Percentiles rank a stretch among this genome's conserved stretches.
Evolutionary conservation across 1,140 invertebrate species (phyloP).

Genomic region (Hyposmocoma kahamanoa): DNA sequence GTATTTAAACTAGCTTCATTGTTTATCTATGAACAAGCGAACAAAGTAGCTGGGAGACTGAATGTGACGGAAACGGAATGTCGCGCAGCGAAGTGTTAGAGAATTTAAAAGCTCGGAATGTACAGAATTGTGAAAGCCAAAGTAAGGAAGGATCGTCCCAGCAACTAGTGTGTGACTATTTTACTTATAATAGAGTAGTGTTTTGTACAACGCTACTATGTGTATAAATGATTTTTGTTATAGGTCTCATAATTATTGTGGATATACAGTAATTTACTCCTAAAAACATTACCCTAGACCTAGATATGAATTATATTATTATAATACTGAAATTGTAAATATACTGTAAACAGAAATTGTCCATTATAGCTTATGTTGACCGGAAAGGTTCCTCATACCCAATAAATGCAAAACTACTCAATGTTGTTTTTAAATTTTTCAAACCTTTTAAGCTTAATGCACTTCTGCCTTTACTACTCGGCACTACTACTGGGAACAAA

Average conservation of each 20-base stretch:
- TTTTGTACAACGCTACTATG: slow-evolving; percentile 62
- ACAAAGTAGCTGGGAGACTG: slow-evolving; percentile 52
- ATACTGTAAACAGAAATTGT: slow-evolving; percentile 70
- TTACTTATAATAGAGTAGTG: slow-evolving; percentile 42
- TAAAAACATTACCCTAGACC: slow-evolving; percentile 47
- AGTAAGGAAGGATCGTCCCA: slow-evolving; percentile 26
- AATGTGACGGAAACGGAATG: slow-evolving; percentile 15
- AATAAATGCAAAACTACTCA: slow-evolving; percentile 71
- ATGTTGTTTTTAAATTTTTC: too few relatives aligned
- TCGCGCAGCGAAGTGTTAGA: background rate
- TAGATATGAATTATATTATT: slow-evolving; percentile 61
- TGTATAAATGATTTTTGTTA: slow-evolving; percentile 60
- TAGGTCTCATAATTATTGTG: slow-evolving; percentile 64
- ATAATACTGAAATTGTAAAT: slow-evolving; percentile 69
- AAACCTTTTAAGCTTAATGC: too few relatives aligned
- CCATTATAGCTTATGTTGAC: slow-evolving; percentile 72
- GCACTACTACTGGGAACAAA: too few relatives aligned
- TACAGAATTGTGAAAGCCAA: slow-evolving; percentile 14
- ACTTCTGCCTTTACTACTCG: too few relatives aligned
- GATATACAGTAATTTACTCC: slow-evolving; percentile 64
- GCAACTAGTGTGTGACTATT: slow-evolving; percentile 36
- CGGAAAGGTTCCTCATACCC: slow-evolving; percentile 70
- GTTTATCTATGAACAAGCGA: slow-evolving; percentile 51
- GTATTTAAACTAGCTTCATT: slow-evolving; percentile 63
- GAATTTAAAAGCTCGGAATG: background rate